Conservation (phyloP, 1,140 invertebrate genomes). For the Plutomurus gul region DNA sequence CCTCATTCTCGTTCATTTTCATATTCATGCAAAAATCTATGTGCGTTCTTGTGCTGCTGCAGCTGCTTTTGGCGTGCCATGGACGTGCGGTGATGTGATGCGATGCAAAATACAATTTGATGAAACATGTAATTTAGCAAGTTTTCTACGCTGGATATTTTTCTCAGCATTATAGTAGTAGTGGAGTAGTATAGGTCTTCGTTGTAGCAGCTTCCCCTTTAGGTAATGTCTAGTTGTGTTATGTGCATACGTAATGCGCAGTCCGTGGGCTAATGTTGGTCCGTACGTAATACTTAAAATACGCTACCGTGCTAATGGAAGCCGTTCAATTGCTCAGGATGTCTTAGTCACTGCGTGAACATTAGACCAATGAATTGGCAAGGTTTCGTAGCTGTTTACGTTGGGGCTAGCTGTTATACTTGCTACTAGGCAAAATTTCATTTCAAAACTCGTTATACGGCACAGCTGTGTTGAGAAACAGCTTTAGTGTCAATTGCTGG, state of each 20-base stretch:
- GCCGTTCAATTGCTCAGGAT: neutral
- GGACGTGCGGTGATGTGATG: conserved; percentile 7
- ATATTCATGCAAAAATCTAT: conserved; percentile 18
- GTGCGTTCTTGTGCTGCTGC: neutral
- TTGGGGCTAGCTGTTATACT: no score
- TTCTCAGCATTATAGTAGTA: no score
- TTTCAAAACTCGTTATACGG: neutral
- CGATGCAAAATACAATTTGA: conserved; percentile 27
- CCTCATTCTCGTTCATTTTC: conserved; percentile 24
- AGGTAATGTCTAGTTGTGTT: no score
- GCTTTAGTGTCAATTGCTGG: conserved; percentile 1
- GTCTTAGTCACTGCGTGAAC: neutral
- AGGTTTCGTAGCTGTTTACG: no score
- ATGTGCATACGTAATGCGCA: no score
- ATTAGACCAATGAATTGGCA: conserved; percentile 7
- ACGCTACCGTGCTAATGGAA: neutral
- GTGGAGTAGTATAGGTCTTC: no score
- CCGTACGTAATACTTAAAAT: no score
- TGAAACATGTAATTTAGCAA: conserved; percentile 25
- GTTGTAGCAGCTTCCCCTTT: no score
- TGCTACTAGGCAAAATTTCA: no score
- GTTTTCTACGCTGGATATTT: neutral
- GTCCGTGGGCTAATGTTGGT: no score
- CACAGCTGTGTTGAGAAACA: neutral
- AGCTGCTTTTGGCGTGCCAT: conserved; percentile 8